Conservation (phyloP, 2,113 vertebrate genomes). For the Pollachius pollachius region DNA sequence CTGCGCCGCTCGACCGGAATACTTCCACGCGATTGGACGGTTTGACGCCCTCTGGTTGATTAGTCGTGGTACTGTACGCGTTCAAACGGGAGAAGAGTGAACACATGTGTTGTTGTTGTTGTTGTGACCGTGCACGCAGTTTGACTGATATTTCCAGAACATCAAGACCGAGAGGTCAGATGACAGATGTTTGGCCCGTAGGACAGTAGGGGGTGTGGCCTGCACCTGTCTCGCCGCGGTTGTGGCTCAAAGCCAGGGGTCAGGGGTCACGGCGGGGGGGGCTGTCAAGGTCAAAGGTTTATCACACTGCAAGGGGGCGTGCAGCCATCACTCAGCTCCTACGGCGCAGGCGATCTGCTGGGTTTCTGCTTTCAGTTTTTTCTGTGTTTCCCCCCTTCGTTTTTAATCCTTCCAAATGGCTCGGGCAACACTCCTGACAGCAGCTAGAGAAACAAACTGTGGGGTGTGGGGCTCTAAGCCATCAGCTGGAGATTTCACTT, state of each 20-base stretch:
- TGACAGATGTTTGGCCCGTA: conserved; percentile 33
- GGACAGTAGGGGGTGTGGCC: conserved; percentile 54
- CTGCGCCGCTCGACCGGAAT: background rate
- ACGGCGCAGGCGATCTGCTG: conserved; percentile 54
- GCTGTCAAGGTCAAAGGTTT: conserved; percentile 73
- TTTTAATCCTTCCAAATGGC: conserved; percentile 82
- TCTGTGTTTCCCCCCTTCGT: conserved; percentile 48
- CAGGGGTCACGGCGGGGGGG: conserved; percentile 61
- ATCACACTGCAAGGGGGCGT: conserved; percentile 71
- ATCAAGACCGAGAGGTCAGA: conserved; percentile 43
- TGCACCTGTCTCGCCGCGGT: conserved; percentile 63
- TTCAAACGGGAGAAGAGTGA: no score
- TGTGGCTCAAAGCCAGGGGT: conserved; percentile 68
- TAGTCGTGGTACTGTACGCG: background rate
- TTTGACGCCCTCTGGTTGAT: background rate
- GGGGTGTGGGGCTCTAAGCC: conserved; percentile 72
- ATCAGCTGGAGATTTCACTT: conserved; percentile 78
- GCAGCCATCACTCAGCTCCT: conserved; percentile 71
- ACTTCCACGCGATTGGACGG: background rate
- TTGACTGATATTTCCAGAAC: conserved; percentile 12
- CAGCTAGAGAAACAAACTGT: conserved; percentile 71
- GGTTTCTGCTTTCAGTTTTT: conserved; percentile 31
- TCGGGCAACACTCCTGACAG: conserved; percentile 72
- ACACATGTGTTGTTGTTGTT: no score
- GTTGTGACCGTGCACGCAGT: background rate